Base-by-base conservation (phyloP, 2,797 vertebrate species). In the Eutrigla gurnardus region DNA sequence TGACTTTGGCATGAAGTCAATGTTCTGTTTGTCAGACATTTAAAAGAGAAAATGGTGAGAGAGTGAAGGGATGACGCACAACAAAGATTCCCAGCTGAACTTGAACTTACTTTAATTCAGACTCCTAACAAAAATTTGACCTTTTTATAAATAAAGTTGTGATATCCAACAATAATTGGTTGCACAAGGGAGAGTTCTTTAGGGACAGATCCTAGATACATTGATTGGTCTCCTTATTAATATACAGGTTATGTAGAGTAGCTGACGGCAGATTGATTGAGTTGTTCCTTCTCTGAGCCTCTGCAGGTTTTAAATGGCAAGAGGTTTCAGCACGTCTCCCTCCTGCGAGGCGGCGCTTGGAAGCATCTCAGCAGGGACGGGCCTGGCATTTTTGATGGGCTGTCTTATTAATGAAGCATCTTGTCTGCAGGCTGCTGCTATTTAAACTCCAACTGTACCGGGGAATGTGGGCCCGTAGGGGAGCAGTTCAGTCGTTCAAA, bases 311-410 rank as follows among this genome's bases (percentile, higher is more conserved):
- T 69, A 83, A 86, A 88, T 83, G 83, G 68, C 60, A 4, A 32
- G 71, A 75, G 75, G 49, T 33, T 65, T 83, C 55, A 54, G 81
- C 85, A 86, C 91, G 82, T 85, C 73, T 81, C 82, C 76, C 78
- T 73, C 47, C 47, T 18, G 50, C 53, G 70, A 80, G 77, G 72
- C 43, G 32, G 53, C 47, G 59, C 36, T 58, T 36, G 42, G 65
- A 67, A 68, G 65, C 72, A 79, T 85, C 79, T 77, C 82, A 80
- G 84, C 77, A 42, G 80, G 80, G 88, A 75, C 39, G 7, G 60
- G 46, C 64, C 37, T 77, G 80, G 76, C 81, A 86, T 87, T 86
- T 89, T 54, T 62, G 73, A 71, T 13, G 59, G 46, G 67, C 68
- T 37, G 35, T 82, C 65, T 68, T 75, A 63, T 65, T 77, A 63